A percentile compares a stretch with the other conserved stretches of the same genome.
Conservation (phyloP, 1,140 invertebrate genomes). For the Drosophila aff. region DNA sequence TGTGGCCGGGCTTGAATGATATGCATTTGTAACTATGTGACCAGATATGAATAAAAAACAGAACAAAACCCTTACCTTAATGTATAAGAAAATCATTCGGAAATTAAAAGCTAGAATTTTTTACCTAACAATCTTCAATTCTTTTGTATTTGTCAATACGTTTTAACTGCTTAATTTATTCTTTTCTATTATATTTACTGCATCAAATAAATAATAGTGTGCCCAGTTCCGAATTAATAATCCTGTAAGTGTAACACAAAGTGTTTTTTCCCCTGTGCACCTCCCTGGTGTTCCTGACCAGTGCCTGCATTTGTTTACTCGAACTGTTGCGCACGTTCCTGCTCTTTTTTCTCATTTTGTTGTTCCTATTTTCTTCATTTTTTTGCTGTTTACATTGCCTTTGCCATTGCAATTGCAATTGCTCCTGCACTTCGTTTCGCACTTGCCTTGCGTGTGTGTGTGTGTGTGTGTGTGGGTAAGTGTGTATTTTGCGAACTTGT, state of each 20-base stretch:
- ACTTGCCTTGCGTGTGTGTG: slow-evolving; percentile 7
- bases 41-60: neutral
- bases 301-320: slow-evolving; percentile 23
- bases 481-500: slow-evolving; percentile 55
- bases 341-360: neutral
- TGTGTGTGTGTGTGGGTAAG: slow-evolving; percentile 7
- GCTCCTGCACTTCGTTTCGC: slow-evolving; percentile 48
- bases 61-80: neutral
- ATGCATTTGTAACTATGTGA: neutral
- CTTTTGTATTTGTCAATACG: neutral
- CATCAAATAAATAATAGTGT: neutral
- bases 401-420: slow-evolving; percentile 40
- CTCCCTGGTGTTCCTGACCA: slow-evolving; percentile 1
- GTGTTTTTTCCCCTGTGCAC: neutral
- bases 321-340: slow-evolving; percentile 41
- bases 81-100: no score
- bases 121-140: neutral
- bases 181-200: neutral
- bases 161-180: neutral
- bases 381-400: slow-evolving; percentile 32
- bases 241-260: neutral
- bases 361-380: slow-evolving; percentile 25
- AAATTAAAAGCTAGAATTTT: no score
- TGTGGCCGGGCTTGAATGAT: neutral
- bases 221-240: neutral